Conservation (phyloP, 2,888 invertebrate species). For the Volucella bombylans region DNA sequence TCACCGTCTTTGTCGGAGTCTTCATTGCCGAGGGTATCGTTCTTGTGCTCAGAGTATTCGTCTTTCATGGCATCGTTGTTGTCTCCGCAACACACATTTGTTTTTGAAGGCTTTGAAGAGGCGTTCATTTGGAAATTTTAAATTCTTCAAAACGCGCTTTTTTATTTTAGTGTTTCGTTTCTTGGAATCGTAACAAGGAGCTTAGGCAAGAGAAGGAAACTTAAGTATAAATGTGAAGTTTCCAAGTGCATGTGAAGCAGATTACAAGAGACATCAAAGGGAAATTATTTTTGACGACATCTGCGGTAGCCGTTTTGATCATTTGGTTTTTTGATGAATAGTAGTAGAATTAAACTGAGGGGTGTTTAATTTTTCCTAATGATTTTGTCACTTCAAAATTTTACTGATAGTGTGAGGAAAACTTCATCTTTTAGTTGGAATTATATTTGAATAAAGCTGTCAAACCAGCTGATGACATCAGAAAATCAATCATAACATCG, state of each 20-base stretch:
- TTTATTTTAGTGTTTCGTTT: neutral
- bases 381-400: no score
- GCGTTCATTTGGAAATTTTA: slow-evolving; percentile 67
- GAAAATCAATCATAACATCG: no score
- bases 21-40: neutral
- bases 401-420: no score
- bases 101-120: slow-evolving; percentile 52
- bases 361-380: no score
- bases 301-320: neutral
- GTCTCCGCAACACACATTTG: slow-evolving; percentile 44
- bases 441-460: no score
- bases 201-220: slow-evolving; percentile 12
- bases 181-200: slow-evolving; percentile 13
- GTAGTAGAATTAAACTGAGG: no score
- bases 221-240: neutral
- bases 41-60: neutral
- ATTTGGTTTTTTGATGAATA: no score
- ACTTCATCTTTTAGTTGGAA: no score
- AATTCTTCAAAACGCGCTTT: slow-evolving; percentile 39
- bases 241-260: neutral
- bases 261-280: slow-evolving; percentile 45
- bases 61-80: neutral
- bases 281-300: slow-evolving; percentile 12
- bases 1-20: slow-evolving; percentile 1
- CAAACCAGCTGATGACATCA: no score